These are phyloP conservation scores for Caenorhabditis doughertyi DNA, from an alignment of 2,888 invertebrate genomes.

Conservation along the genomic window DNA sequence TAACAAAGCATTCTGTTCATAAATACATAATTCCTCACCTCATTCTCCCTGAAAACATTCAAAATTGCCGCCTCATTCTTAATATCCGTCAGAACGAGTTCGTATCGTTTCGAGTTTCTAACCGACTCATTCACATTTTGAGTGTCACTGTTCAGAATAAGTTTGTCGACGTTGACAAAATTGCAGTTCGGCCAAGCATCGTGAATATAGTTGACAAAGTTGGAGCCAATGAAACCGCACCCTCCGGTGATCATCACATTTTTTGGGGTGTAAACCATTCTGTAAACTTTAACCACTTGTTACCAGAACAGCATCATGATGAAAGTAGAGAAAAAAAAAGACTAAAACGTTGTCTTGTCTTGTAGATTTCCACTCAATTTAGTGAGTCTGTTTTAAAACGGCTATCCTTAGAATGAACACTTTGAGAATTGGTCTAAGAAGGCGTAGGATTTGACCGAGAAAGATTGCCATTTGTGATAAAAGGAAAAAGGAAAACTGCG, in stretches of 20 bases:
- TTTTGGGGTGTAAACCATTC: constrained; percentile 63
- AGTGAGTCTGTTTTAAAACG: too few relatives aligned
- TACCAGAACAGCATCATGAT: too few relatives aligned
- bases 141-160: constrained; percentile 80
- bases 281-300: background rate
- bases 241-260: constrained; percentile 82
- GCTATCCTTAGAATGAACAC: too few relatives aligned
- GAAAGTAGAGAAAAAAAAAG: background rate
- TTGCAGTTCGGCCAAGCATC: constrained; percentile 77
- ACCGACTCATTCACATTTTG: constrained; percentile 75
- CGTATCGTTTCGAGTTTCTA: constrained; percentile 76
- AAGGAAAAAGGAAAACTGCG: too few relatives aligned
- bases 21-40: constrained; percentile 67
- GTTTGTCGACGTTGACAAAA: constrained; percentile 81
- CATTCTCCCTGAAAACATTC: constrained; percentile 72
- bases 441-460: too few relatives aligned
- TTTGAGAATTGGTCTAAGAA: too few relatives aligned
- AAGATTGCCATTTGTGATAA: too few relatives aligned
- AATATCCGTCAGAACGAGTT: constrained; percentile 78
- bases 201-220: constrained; percentile 80
- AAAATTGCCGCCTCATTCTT: constrained; percentile 76
- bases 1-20: too few relatives aligned
- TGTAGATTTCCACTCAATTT: too few relatives aligned
- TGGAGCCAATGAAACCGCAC: constrained; percentile 82
- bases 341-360: too few relatives aligned